These are phyloP conservation scores for Drosophila athabasca DNA, from an alignment of 1,140 invertebrate genomes.

Conservation along the genomic window DNA sequence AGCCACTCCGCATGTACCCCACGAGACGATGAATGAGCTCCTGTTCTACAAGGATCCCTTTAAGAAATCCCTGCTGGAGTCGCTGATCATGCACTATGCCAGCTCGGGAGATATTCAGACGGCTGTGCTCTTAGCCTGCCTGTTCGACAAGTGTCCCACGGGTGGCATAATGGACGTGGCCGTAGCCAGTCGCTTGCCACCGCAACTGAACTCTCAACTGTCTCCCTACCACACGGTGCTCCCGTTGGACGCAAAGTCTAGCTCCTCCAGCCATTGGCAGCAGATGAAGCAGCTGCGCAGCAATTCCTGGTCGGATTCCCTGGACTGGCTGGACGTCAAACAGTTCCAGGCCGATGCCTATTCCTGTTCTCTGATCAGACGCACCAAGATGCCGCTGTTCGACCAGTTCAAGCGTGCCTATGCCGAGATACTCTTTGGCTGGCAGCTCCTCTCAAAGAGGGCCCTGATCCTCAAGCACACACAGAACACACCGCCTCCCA, in stretches of 20 bases:
- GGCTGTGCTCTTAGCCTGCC: slow-evolving; percentile 95
- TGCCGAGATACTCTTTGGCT: slow-evolving; percentile 93
- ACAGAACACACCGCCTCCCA: slow-evolving; percentile 85
- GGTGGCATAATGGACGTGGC: slow-evolving; percentile 33
- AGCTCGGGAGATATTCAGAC: slow-evolving; percentile 94
- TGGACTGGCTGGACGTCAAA: slow-evolving; percentile 85
- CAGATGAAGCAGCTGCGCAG: slow-evolving; percentile 90
- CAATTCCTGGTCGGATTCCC: slow-evolving; percentile 94
- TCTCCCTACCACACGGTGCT: slow-evolving; percentile 96
- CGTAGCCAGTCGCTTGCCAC: slow-evolving; percentile 45
- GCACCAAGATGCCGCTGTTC: slow-evolving; percentile 87
- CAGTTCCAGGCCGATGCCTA: slow-evolving; percentile 57
- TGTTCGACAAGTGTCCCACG: slow-evolving; percentile 87
- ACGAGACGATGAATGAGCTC: slow-evolving; percentile 69
- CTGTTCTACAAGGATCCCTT: slow-evolving; percentile 89
- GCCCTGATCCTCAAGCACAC: slow-evolving; percentile 93
- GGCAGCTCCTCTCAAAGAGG: slow-evolving; percentile 91
- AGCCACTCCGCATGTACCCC: slow-evolving; percentile 85
- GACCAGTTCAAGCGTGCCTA: slow-evolving; percentile 95
- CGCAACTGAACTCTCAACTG: slow-evolving; percentile 86
- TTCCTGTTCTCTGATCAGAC: slow-evolving; percentile 73
- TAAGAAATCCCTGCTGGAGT: slow-evolving; percentile 92
- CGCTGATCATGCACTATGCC: slow-evolving; percentile 92
- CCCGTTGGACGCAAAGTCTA: slow-evolving; percentile 86
- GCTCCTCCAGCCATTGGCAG: slow-evolving; percentile 53